Base-by-base conservation (phyloP, 2,113 vertebrate genomes). In the Blennius ocellaris region DNA sequence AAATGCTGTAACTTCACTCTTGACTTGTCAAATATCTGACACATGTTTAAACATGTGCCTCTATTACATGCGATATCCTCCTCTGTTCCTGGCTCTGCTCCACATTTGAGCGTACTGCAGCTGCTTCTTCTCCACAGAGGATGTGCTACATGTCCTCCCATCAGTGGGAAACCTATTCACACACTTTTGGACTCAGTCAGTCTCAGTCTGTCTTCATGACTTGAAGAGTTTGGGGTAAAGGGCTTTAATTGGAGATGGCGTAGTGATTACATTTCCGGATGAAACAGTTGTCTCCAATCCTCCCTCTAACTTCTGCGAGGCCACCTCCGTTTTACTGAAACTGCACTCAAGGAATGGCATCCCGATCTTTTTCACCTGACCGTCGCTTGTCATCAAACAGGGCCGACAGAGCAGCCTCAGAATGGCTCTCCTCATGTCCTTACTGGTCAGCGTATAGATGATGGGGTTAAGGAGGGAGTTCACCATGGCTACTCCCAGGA, bases 401-500 rank as follows among this genome's bases (percentile, higher is more conserved):
- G 92, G 87, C 43, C 89, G 93, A 83, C 94, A 96, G 44, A 96
- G 55, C 12, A 97, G 92, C 30, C 89, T 91, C 44, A 96, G 80
- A 17, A 98, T 95, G 30, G 93, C 96, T 6, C 92, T 84, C 41
- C 96, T 92, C 89, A 98, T 95, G 92, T 97, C 96, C 50, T 90
- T 93, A 83, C 94, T 97, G 67, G 95, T 97, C 49, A 97, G 87
- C 0, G 97, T 97, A 80, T 97, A 98, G 88, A 98, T 96, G 76
- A 97, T 92, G 4, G 97, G 97, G 80, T 98, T 98, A 36, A 97
- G 92, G 8, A 97, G 81, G 0, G 97, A 97, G 84, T 97, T 97
- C 58, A 96, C 82, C 93, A 98, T 96, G 14, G 97, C 96, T 48
- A 97, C 82, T 4, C 94, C 96, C 51, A 97, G 86, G 83, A 97